These are phyloP conservation scores for Noturus placidus DNA, from an alignment of 2,113 vertebrate species.

Conservation along the genomic window DNA sequence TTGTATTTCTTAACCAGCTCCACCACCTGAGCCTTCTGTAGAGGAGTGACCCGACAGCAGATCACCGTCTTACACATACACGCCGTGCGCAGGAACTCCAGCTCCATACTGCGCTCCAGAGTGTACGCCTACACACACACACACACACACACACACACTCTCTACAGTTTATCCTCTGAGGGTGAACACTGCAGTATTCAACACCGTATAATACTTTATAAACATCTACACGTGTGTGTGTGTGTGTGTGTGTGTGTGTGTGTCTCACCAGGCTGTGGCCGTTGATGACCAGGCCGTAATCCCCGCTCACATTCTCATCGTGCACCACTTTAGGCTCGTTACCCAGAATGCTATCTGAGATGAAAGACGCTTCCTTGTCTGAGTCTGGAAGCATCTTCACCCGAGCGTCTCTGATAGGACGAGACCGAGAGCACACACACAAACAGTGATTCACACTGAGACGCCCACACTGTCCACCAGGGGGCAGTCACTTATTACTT, in stretches of 20 bases:
- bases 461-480: background rate
- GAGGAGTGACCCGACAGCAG: constrained; percentile 92
- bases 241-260: too few species aligned
- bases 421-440: background rate
- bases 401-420: constrained; percentile 73
- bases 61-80: constrained; percentile 91
- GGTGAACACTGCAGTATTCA: background rate
- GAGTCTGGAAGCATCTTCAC: constrained; percentile 78
- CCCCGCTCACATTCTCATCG: constrained; percentile 80
- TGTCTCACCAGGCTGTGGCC: constrained; percentile 87
- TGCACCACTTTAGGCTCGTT: constrained; percentile 63
- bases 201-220: background rate
- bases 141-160: constrained; percentile 2
- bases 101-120: constrained; percentile 80
- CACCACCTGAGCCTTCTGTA: constrained; percentile 97
- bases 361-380: constrained; percentile 62
- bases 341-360: constrained; percentile 54
- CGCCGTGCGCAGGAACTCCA: constrained; percentile 83
- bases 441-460: background rate
- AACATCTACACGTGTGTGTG: too few species aligned
- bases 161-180: background rate
- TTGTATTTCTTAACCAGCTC: constrained; percentile 94
- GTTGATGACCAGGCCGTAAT: constrained; percentile 87
- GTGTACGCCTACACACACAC: constrained; percentile 77
- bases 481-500: background rate